Evolutionary conservation across 2,888 invertebrate species (phyloP).

Genomic region (Andrena haemorrhoa): DNA sequence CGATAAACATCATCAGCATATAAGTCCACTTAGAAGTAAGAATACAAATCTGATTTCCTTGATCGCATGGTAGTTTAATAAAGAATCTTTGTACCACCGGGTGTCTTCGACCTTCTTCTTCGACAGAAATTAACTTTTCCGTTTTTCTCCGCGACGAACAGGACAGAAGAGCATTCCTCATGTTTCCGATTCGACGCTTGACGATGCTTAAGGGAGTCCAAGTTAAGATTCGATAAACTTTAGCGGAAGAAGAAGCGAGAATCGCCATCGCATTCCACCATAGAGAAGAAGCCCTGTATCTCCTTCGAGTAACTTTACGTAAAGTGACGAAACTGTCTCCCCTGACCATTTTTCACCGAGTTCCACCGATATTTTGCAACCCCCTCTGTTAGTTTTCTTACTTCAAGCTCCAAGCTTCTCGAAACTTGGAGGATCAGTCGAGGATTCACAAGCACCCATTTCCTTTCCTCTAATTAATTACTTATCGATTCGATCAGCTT

Average conservation of each 20-base stretch:
- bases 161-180: slow-evolving; percentile 34
- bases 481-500: not conserved
- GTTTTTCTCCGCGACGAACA: slow-evolving; percentile 18
- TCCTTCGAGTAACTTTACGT: slow-evolving; percentile 25
- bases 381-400: not conserved
- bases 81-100: not conserved
- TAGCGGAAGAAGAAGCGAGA: slow-evolving; percentile 24
- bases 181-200: slow-evolving; percentile 53
- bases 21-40: slow-evolving; percentile 3
- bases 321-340: slow-evolving; percentile 18
- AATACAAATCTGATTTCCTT: slow-evolving; percentile 10
- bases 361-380: slow-evolving; percentile 3
- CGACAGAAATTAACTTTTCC: slow-evolving; percentile 37
- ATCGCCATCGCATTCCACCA: slow-evolving; percentile 13
- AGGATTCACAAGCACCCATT: not conserved
- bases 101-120: not conserved
- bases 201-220: slow-evolving; percentile 60
- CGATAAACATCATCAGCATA: slow-evolving; percentile 18
- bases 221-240: slow-evolving; percentile 49
- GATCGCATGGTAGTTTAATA: not conserved
- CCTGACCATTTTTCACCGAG: slow-evolving; percentile 18
- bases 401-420: not conserved
- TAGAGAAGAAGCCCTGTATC: slow-evolving; percentile 1
- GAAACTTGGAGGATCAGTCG: not conserved
- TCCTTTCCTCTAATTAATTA: not conserved